Conservation (phyloP, 2,888 invertebrate genomes). For the Cartodere bifasciata region DNA sequence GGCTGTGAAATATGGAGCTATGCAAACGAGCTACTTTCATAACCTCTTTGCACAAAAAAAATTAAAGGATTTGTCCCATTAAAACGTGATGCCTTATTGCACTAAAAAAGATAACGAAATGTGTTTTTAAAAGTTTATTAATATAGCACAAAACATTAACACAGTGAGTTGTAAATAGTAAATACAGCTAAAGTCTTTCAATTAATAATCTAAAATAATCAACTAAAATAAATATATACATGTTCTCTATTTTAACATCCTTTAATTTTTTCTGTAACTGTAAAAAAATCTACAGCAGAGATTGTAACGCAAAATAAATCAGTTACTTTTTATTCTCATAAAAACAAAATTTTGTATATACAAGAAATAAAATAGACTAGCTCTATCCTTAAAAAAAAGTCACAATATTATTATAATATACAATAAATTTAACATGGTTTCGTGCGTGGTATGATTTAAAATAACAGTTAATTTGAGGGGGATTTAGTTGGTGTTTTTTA, state of each 20-base stretch:
- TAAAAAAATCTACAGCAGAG: conserved; percentile 2
- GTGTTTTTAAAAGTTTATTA: conserved; percentile 2
- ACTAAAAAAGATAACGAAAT: not conserved
- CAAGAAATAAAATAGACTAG: conserved; percentile 19
- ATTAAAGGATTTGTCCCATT: too few relatives aligned
- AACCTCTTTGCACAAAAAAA: too few relatives aligned
- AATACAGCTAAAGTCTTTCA: too few relatives aligned
- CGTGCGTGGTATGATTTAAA: conserved; percentile 10
- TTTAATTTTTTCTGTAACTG: conserved; percentile 11
- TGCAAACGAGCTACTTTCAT: too few relatives aligned
- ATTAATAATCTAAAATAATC: too few relatives aligned
- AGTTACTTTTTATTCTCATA: conserved; percentile 11
- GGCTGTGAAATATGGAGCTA: too few relatives aligned
- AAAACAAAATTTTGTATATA: conserved; percentile 17
- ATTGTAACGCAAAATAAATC: conserved; percentile 8
- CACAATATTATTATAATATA: conserved; percentile 13
- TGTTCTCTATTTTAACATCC: conserved; percentile 5
- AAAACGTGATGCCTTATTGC: too few relatives aligned
- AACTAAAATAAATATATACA: conserved; percentile 6
- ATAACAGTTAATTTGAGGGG: conserved; percentile 12
- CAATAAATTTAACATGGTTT: conserved; percentile 11
- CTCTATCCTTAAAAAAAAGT: conserved; percentile 19
- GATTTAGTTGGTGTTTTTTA: conserved; percentile 17
- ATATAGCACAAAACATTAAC: conserved; percentile 5
- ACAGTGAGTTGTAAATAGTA: too few relatives aligned